Percentiles rank a stretch among this genome's conserved stretches.
These are phyloP conservation scores for Characodon lateralis DNA, from an alignment of 2,797 vertebrate species.

Conservation along the genomic window DNA sequence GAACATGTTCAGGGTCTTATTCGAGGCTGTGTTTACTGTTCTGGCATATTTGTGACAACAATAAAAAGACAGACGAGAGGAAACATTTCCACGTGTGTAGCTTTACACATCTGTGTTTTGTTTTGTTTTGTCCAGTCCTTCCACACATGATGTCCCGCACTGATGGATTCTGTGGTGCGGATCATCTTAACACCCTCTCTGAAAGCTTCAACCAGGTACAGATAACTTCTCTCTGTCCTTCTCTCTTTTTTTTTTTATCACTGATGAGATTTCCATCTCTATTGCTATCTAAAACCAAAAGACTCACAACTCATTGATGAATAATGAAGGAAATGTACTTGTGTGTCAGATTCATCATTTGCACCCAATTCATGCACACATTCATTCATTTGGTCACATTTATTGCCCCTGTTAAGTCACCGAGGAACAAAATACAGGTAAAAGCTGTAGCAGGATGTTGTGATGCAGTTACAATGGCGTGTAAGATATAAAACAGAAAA, in stretches of 20 bases:
- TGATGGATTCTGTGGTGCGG: constrained; percentile 61
- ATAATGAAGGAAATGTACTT: neutral
- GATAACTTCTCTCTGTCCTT: neutral
- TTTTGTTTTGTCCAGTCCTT: constrained; percentile 52
- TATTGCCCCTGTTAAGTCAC: constrained; percentile 32
- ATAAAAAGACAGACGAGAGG: neutral
- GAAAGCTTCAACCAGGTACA: constrained; percentile 62
- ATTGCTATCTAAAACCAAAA: constrained; percentile 23
- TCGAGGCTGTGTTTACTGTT: neutral
- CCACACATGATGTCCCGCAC: constrained; percentile 36
- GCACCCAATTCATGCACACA: constrained; percentile 5
- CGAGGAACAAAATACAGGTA: neutral
- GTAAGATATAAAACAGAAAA: neutral
- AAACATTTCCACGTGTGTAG: neutral
- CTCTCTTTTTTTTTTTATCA: constrained; percentile 11
- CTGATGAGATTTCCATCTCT: constrained; percentile 8
- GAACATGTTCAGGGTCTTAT: neutral
- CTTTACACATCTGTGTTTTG: constrained; percentile 9
- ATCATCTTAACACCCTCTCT: constrained; percentile 51
- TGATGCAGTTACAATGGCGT: neutral
- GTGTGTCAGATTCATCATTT: constrained; percentile 24
- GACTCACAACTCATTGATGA: constrained; percentile 13
- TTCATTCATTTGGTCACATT: constrained; percentile 22
- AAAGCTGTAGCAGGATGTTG: constrained; percentile 3
- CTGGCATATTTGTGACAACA: constrained; percentile 7